Conservation (phyloP, 2,797 vertebrate genomes). For the Hydrocynus forskahlii region DNA sequence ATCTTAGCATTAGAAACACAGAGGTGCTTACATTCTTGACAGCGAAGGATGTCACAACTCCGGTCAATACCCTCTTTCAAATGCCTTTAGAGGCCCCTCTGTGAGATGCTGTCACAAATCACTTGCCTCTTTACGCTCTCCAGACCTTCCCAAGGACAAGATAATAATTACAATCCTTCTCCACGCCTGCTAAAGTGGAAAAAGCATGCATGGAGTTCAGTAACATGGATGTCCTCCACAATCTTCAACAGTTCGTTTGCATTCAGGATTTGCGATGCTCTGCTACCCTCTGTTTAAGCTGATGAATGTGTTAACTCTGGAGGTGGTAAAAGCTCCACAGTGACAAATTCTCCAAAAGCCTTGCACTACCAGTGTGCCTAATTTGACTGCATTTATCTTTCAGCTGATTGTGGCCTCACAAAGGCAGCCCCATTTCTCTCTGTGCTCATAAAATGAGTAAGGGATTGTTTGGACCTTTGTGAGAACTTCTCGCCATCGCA, state of each 20-base stretch:
- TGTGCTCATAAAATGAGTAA: slow-evolving; percentile 12
- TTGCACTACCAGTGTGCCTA: slow-evolving; percentile 16
- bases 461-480: slow-evolving; percentile 4
- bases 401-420: slow-evolving; percentile 33
- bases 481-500: not conserved
- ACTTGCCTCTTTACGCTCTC: not conserved
- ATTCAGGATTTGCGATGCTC: slow-evolving; percentile 9
- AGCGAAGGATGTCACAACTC: not conserved
- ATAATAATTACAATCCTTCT: slow-evolving; percentile 10
- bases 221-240: slow-evolving; percentile 1
- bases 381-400: slow-evolving; percentile 45
- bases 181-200: not conserved
- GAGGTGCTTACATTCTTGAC: not conserved
- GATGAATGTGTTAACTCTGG: slow-evolving; percentile 42
- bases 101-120: slow-evolving; percentile 15
- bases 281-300: slow-evolving; percentile 39
- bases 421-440: slow-evolving; percentile 29
- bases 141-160: slow-evolving; percentile 15
- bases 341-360: slow-evolving; percentile 34
- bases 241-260: slow-evolving; percentile 9
- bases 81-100: not conserved
- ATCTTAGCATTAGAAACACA: slow-evolving; percentile 12
- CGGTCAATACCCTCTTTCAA: slow-evolving; percentile 15
- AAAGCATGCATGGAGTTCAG: not conserved
- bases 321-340: slow-evolving; percentile 31